Percentiles rank a stretch among this genome's conserved stretches.
These are phyloP conservation scores for Xyrauchen texanus DNA, from an alignment of 2,113 vertebrate species.

Conservation along the genomic window DNA sequence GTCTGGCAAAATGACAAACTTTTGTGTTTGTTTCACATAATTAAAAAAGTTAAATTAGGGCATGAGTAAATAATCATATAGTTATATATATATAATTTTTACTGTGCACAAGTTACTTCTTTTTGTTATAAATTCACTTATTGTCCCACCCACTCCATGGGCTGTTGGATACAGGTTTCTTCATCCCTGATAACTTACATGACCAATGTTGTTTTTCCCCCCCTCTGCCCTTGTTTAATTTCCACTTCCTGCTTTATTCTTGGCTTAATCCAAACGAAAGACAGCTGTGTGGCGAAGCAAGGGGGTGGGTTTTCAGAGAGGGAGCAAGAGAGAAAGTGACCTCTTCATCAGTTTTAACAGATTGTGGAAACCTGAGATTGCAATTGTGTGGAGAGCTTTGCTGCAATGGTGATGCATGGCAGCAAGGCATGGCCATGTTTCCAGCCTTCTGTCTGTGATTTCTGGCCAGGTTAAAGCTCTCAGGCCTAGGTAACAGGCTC, in stretches of 20 bases:
- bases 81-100: too few relatives aligned
- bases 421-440: neutral
- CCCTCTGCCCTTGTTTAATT: constrained; percentile 69
- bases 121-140: neutral
- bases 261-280: constrained; percentile 81
- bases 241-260: constrained; percentile 83
- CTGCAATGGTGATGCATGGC: neutral
- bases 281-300: constrained; percentile 76
- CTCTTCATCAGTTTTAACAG: constrained; percentile 61
- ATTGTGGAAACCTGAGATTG: constrained; percentile 44
- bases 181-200: constrained; percentile 50
- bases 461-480: constrained; percentile 29
- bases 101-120: neutral
- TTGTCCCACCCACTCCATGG: neutral
- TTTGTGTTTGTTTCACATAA: too few relatives aligned
- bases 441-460: constrained; percentile 3
- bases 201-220: constrained; percentile 8
- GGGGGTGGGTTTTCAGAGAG: constrained; percentile 44
- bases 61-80: too few relatives aligned
- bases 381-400: neutral
- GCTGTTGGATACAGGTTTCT: constrained; percentile 43
- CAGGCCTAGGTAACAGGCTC: neutral
- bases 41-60: too few relatives aligned
- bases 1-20: too few relatives aligned
- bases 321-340: constrained; percentile 56